Evolutionary conservation across 2,113 vertebrate species (phyloP), one percentile per base, ranked within the genome.

Genomic region (Axis porcinus): DNA sequence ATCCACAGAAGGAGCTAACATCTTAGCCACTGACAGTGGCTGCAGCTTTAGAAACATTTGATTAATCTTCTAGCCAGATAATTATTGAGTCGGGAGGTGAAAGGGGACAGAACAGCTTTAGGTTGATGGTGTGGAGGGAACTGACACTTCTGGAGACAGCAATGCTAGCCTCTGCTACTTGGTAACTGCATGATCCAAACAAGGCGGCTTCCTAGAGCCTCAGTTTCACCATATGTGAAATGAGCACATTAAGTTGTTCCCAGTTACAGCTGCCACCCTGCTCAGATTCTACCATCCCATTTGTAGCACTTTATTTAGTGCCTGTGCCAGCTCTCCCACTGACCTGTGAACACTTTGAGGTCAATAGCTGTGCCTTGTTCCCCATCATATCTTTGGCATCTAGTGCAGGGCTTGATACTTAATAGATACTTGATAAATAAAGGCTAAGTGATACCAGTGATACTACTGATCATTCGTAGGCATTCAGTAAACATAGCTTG

Each of bases 1-100:
- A 54, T 23, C 55, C 70, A 43, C 55, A 76, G 89, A 67, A 88
- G n/a, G 91, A 79, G 82, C 60, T 86, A 36, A 62, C 67, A 25
- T 70, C 82, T 81, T 54, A 89, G 93, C 91, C 78, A 55, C 54
- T 5, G 74, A 86, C 28, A 33, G 67, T 6, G 5, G 57, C 94
- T 52, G n/a, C 54, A 60, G 91, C 54, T 86, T 90, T 79, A 81
- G 58, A 86, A 64, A 67, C 85, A 16, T 74, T 90, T 94, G 93
- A 86, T 91, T 95, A 60, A 94, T 91, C 92, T 96, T 94, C 92
- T 64, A 92, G 93, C 78, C 76, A 86, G 94, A 76, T 94, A 23
- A 94, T 96, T 91, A 95, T 7, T 79, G 86, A 94, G 96, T 87
- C 62, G 30, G 45, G 91, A 33, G 23, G 17, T 76, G 40, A 43